These are phyloP conservation scores for Chionis minor DNA, from an alignment of 2,113 vertebrate species.

Conservation along the genomic window DNA sequence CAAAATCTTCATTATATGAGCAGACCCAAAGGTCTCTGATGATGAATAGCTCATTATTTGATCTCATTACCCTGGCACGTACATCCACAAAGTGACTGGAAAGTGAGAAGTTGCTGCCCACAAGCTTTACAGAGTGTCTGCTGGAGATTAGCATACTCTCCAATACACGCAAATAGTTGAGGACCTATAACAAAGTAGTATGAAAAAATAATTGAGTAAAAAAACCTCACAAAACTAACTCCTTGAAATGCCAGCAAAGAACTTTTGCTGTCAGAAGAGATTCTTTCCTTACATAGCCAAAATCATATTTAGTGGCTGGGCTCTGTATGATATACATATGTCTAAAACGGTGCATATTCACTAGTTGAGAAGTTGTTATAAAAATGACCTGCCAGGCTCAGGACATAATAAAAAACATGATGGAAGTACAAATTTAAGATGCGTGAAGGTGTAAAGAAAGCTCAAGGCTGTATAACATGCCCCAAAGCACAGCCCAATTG, in stretches of 20 bases:
- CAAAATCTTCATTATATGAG: constrained; percentile 15
- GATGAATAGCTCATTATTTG: constrained; percentile 36
- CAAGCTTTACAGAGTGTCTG: not conserved
- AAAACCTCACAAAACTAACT: not conserved
- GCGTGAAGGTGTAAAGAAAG: not conserved
- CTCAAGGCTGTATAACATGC: not conserved
- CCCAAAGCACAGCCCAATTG: not conserved
- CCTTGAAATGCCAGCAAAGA: not conserved
- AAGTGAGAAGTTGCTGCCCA: not conserved
- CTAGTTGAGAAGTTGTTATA: not conserved
- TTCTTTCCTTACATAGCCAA: not conserved
- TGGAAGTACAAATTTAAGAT: not conserved
- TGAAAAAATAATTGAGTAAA: not conserved
- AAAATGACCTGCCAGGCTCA: not conserved
- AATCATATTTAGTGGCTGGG: not conserved
- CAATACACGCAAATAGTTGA: not conserved
- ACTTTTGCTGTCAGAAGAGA: not conserved
- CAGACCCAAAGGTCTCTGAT: constrained; percentile 17
- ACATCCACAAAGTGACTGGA: not conserved
- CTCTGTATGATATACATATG: fast-evolving
- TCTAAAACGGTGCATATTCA: not conserved
- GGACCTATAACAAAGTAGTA: not conserved
- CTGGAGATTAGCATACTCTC: not conserved
- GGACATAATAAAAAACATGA: not conserved
- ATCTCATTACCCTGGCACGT: not conserved